Percentiles rank a stretch among this genome's conserved stretches.
Conservation (phyloP, 2,113 vertebrate genomes). For the Eleginops maclovinus region DNA sequence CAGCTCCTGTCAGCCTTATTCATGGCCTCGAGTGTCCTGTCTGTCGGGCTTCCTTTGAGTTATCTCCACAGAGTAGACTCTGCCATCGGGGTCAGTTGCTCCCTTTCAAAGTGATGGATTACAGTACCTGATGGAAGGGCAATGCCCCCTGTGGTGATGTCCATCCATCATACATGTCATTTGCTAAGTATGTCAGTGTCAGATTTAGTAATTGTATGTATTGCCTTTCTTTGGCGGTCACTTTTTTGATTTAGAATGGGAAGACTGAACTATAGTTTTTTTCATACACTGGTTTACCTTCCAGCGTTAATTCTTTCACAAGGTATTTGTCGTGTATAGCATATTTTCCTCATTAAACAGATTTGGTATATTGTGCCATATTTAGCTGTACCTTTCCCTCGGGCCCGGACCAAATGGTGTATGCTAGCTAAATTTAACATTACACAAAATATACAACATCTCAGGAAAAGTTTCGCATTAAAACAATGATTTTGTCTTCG, state of each 20-base stretch:
- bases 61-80: constrained; percentile 44
- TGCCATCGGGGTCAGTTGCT: constrained; percentile 28
- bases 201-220: neutral
- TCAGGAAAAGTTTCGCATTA: neutral
- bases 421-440: neutral
- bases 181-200: neutral
- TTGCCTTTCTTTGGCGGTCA: neutral
- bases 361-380: neutral
- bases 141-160: neutral
- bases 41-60: constrained; percentile 56
- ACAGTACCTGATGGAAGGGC: constrained; percentile 26
- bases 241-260: neutral
- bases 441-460: neutral
- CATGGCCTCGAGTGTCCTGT: constrained; percentile 39
- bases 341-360: neutral
- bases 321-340: neutral
- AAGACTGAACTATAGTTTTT: neutral
- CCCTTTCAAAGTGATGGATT: constrained; percentile 60
- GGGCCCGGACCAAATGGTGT: neutral
- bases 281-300: neutral
- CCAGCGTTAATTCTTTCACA: neutral
- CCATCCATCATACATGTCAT: constrained; percentile 13
- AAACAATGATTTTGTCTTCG: neutral
- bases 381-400: neutral
- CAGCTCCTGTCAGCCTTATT: constrained; percentile 62